Evolutionary conservation across 2,113 vertebrate genomes (phyloP).

Genomic region (Trichomycterus rosablanca): DNA sequence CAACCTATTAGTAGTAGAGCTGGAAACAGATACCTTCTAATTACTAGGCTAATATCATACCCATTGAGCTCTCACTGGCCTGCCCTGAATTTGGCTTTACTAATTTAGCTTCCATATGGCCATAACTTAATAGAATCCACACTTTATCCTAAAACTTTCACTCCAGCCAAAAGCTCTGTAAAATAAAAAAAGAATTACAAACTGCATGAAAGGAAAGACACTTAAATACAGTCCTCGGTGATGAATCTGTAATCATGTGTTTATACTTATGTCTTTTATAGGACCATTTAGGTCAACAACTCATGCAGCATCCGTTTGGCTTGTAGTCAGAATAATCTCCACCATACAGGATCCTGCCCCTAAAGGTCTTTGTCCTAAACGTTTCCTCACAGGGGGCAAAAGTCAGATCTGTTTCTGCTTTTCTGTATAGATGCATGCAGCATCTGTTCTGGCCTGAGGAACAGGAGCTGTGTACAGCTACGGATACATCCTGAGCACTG

Average conservation of each 20-base stretch:
- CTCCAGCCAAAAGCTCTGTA: not conserved
- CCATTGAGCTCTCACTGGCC: no score
- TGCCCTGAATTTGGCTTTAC: no score
- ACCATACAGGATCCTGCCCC: not conserved
- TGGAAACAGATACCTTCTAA: no score
- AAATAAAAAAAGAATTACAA: not conserved
- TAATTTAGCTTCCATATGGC: no score
- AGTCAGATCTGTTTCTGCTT: not conserved
- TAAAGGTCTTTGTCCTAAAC: constrained; percentile 4
- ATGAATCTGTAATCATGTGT: constrained; percentile 9
- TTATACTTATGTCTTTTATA: constrained; percentile 18
- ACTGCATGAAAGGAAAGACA: not conserved
- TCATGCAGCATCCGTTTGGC: constrained; percentile 8
- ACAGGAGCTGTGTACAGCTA: constrained; percentile 2
- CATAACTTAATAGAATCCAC: no score
- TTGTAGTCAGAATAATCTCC: constrained; percentile 15
- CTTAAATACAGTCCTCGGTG: not conserved
- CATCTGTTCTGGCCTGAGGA: constrained; percentile 7
- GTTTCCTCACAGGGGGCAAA: not conserved
- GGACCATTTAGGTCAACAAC: constrained; percentile 1
- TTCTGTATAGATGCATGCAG: constrained; percentile 9
- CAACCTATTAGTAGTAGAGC: no score
- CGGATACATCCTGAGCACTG: constrained; percentile 27
- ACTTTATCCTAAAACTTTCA: not conserved
- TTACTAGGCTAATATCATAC: no score